These are phyloP conservation scores for Oreotragus oreotragus DNA, from an alignment of 2,113 vertebrate species.

Conservation along the genomic window DNA sequence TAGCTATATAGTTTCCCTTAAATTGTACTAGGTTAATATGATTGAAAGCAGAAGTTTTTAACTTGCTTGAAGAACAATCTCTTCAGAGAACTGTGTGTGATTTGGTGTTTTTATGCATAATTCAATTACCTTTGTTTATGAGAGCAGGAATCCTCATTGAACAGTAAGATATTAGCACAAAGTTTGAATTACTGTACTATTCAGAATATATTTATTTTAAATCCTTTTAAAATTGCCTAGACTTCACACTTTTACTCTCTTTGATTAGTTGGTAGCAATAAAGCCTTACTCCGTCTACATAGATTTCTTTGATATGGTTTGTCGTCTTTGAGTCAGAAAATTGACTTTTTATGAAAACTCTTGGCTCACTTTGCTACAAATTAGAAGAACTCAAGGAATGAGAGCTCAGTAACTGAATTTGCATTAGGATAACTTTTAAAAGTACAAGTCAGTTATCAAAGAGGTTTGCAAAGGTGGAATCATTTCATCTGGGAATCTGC, in stretches of 20 bases:
- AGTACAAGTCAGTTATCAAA: constrained; percentile 23
- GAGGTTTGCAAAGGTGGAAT: neutral
- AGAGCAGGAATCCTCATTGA: neutral
- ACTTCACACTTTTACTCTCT: neutral
- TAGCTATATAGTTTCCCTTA: neutral
- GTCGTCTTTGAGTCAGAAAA: constrained; percentile 7
- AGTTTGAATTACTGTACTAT: neutral
- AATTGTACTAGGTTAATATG: neutral
- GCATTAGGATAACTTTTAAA: constrained; percentile 40
- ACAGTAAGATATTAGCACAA: neutral
- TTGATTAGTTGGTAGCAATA: neutral
- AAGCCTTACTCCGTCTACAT: neutral
- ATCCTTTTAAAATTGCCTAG: neutral
- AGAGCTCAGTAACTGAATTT: constrained; percentile 21
- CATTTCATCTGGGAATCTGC: neutral
- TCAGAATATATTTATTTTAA: neutral
- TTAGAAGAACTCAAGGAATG: constrained; percentile 24
- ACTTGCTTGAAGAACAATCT: neutral
- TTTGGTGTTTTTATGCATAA: neutral
- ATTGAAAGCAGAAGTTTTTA: neutral
- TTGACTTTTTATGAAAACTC: constrained; percentile 16
- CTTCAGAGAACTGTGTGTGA: neutral
- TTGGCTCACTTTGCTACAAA: constrained; percentile 19
- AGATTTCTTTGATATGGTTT: neutral
- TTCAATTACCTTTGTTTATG: neutral